Evolutionary conservation across 1,140 invertebrate species (phyloP), one percentile per base, ranked within the genome.

Genomic region (Oedothorax gibbosus): DNA sequence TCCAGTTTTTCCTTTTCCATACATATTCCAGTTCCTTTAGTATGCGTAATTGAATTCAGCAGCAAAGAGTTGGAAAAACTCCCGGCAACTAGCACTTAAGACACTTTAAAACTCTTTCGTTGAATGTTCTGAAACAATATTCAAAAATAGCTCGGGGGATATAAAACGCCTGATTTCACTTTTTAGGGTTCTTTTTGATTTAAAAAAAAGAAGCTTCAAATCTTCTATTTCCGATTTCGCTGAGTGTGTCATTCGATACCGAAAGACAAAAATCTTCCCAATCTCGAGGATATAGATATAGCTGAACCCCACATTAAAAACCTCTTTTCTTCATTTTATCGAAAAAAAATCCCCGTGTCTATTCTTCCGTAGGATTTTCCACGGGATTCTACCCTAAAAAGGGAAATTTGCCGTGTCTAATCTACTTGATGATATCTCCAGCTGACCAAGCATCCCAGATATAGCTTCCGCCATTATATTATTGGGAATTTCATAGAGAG

Each of bases 371-470:
- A 35, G n/a, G n/a, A 64, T 77, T 64, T 77, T 77, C 35, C 49
- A 62, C 75, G 62, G 57, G 65, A n/a, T 21, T 35, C 56, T 10
- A n/a, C 69, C 49, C 50, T 21, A 49, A 64, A 77, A 64, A 62
- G 57, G 75, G 75, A 65, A 77, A 77, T 77, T 77, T 65, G 21
- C 54, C 75, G 75, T 77, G 75, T 62, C 49, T 77, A 77, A 77
- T 77, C 75, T 77, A 8, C 15, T 64, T 77, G 75, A 77, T 77
- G 75, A 77, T 77, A 64, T 64, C 57, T 51, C 12, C 60, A 49
- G 75, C 75, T 77, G 75, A 77, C 57, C 75, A 50, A 77, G 75
- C 75, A 77, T 56, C 15, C 11, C 11, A 35, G 49, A 51, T n/a
- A 15, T 51, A 18, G 21, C n/a, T 51, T 18, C 49, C 8, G 57